Evolutionary conservation across 2,113 vertebrate species (phyloP).

Genomic region (Eolophus roseicapilla): DNA sequence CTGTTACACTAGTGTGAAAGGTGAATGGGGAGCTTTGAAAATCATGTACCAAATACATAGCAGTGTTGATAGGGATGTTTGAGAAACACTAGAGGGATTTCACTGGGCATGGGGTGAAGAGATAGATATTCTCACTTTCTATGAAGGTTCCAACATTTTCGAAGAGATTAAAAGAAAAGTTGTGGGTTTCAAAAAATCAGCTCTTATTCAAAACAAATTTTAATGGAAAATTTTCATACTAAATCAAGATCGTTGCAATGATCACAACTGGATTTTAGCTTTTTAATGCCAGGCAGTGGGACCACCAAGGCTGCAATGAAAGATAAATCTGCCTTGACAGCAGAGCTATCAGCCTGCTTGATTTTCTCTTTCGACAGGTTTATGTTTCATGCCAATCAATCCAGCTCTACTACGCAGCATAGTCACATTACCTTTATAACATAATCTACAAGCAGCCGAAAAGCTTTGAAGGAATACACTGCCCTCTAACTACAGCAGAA

Average conservation of each 20-base stretch:
- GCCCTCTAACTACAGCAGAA: constrained; percentile 16
- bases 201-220: neutral
- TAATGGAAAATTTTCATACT: neutral
- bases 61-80: neutral
- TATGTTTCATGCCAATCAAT: constrained; percentile 44
- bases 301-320: neutral
- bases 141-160: neutral
- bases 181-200: neutral
- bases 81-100: neutral
- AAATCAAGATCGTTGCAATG: neutral
- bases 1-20: neutral
- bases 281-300: constrained; percentile 14
- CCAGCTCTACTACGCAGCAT: neutral
- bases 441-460: neutral
- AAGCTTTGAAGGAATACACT: constrained; percentile 17
- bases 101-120: neutral
- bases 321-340: constrained; percentile 48
- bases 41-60: neutral
- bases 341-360: constrained; percentile 30
- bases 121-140: neutral
- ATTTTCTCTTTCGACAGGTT: constrained; percentile 53
- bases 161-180: neutral
- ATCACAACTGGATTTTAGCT: neutral
- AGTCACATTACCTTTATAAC: neutral
- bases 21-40: neutral